Base-by-base conservation (phyloP, 2,797 vertebrate species). In the Pelobates cultripes region DNA sequence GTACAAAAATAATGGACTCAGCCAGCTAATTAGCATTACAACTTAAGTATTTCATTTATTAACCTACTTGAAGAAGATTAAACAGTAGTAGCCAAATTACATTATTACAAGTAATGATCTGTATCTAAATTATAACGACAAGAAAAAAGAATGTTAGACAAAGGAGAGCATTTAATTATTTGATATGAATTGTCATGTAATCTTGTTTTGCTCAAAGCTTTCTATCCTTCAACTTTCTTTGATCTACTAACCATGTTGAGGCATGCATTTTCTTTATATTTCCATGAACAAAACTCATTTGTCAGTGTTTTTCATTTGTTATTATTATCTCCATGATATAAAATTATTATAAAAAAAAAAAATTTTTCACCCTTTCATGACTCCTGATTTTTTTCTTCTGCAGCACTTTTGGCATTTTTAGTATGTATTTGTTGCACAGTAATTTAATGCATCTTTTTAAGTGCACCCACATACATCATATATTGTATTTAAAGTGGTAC, bases 221-320 rank as follows among this genome's bases (percentile, higher is more conserved):
- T 28, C 28, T 28, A 28, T 28, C 28, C 2, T 28, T 28, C 28
- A 28, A 28, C 28, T 28, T 28, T 70, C 79, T 81, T 75, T 75
- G 51, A 81, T 75, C 73, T 63, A 13, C 73, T 70, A 61, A 57
- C 75, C 79, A 63, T 75, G 73, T 73, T 63, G 79, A 75, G 73
- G 40, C 79, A 81, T 70, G 73, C 66, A 55, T 71, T 60, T 80
- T 74, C n/a, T 3, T n/a, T 66, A 74, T 69, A 68, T 80, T 80
- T 69, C 71, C 68, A 80, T 74, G 78, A 71, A 15, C 41, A n/a
- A 45, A 60, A 60, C 57, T 40, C 63, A 75, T 80, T 80, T 80
- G 61, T 57, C 71, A 28, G 28, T 28, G 28, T 28, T 28, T 15
- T 44, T n/a, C 15, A 60, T 69, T 42, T 74, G 47, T 51, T 51